Conservation (phyloP, 2,797 vertebrate genomes). For the Chloroceryle amazona region DNA sequence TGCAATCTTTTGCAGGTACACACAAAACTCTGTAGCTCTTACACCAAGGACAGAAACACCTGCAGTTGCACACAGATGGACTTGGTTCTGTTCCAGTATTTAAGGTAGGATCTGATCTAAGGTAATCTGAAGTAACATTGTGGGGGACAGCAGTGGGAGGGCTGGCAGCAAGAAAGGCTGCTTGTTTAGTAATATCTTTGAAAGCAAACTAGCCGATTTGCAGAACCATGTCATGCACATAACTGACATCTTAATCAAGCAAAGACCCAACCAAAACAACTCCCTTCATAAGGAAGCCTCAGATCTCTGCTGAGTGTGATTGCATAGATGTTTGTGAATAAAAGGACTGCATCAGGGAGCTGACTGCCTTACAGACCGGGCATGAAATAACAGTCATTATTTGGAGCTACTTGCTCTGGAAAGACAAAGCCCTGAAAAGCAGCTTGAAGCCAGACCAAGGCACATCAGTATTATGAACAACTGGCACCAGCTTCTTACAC, state of each 20-base stretch:
- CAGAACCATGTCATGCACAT: neutral
- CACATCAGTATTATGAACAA: neutral
- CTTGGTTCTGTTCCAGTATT: neutral
- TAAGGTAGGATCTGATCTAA: neutral
- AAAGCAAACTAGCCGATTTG: neutral
- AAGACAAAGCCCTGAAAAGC: neutral
- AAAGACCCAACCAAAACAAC: neutral
- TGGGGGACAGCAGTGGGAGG: neutral
- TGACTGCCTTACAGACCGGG: fast-evolving
- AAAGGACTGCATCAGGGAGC: fast-evolving
- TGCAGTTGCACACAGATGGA: neutral
- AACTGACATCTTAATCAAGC: neutral
- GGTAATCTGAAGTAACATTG: neutral
- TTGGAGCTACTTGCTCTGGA: neutral
- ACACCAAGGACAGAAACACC: neutral
- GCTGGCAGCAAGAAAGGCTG: neutral
- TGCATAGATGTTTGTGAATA: neutral
- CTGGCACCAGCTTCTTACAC: neutral
- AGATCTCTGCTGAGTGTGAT: neutral
- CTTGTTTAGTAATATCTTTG: neutral
- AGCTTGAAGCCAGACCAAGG: neutral
- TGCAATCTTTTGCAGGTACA: neutral
- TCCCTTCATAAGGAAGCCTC: neutral
- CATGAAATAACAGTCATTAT: neutral
- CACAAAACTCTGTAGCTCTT: neutral